A percentile compares a stretch with the other conserved stretches of the same genome.
Conservation (phyloP, 2,888 invertebrate genomes). For the Mesodorylaimus sp. region DNA sequence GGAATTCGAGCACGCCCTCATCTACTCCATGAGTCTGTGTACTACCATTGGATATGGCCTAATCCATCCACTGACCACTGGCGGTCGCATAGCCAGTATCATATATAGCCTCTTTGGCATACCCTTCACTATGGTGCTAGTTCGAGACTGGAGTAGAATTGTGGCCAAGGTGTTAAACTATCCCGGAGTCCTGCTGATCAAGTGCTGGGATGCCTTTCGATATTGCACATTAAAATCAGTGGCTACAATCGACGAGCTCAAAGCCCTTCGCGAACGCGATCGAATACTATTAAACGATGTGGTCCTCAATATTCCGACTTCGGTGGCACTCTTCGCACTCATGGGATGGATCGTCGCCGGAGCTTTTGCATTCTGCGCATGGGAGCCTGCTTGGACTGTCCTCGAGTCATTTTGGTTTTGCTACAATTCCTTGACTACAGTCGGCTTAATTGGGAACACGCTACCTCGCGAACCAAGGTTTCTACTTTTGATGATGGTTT, state of each 20-base stretch:
- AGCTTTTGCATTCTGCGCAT: constrained; percentile 25
- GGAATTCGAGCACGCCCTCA: not conserved
- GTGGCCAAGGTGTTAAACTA: constrained; percentile 16
- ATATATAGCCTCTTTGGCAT: constrained; percentile 31
- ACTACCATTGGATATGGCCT: constrained; percentile 23
- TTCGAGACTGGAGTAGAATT: constrained; percentile 27
- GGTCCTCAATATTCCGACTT: constrained; percentile 17
- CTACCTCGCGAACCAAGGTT: constrained; percentile 29
- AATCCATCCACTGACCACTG: constrained; percentile 29
- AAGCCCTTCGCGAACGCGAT: not conserved
- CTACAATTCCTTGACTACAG: constrained; percentile 31
- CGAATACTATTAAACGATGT: constrained; percentile 4
- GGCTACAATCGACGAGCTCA: constrained; percentile 4
- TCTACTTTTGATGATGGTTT: constrained; percentile 29
- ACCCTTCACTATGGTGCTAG: constrained; percentile 31
- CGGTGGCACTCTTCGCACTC: constrained; percentile 21
- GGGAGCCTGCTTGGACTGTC: constrained; percentile 27
- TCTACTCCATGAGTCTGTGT: not conserved
- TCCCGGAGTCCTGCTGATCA: constrained; percentile 17
- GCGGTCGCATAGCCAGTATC: constrained; percentile 29
- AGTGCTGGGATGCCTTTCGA: constrained; percentile 19
- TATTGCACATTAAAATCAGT: constrained; percentile 18
- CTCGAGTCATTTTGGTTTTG: constrained; percentile 33
- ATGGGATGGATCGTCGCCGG: constrained; percentile 31
- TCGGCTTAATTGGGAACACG: constrained; percentile 29